Conservation (phyloP, 2,113 vertebrate species). For the Lonchura striata region DNA sequence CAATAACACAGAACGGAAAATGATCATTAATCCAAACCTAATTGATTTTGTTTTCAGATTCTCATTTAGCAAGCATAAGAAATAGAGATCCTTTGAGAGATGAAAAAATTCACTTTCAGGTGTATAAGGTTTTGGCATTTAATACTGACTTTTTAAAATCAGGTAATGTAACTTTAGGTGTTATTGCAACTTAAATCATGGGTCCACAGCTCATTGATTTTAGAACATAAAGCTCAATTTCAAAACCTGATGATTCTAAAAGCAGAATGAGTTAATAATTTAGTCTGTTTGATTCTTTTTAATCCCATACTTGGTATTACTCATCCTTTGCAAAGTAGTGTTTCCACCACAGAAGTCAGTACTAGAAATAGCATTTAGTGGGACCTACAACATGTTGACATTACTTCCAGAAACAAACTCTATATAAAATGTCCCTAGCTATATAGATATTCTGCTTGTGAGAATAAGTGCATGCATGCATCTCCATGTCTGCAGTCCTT, state of each 20-base stretch:
- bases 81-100: not conserved
- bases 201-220: not conserved
- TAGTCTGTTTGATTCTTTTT: not conserved
- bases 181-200: not conserved
- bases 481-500: not conserved
- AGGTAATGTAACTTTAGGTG: not conserved
- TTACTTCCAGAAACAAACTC: not conserved
- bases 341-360: not conserved
- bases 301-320: not conserved
- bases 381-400: not conserved
- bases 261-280: not conserved
- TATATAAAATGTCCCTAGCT: not conserved
- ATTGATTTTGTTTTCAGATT: not conserved
- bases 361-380: not conserved
- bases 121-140: not conserved
- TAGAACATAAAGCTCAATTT: not conserved
- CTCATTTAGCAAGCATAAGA: not conserved
- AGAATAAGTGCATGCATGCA: not conserved
- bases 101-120: not conserved
- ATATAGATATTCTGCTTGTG: not conserved
- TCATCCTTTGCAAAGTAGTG: not conserved
- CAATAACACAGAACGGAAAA: not conserved
- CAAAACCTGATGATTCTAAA: not conserved
- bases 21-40: not conserved
- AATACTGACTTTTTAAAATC: not conserved